phyloP scores from a whole-genome alignment of 2,113 vertebrate genomes.

The Aplodontia rufa region DNA sequence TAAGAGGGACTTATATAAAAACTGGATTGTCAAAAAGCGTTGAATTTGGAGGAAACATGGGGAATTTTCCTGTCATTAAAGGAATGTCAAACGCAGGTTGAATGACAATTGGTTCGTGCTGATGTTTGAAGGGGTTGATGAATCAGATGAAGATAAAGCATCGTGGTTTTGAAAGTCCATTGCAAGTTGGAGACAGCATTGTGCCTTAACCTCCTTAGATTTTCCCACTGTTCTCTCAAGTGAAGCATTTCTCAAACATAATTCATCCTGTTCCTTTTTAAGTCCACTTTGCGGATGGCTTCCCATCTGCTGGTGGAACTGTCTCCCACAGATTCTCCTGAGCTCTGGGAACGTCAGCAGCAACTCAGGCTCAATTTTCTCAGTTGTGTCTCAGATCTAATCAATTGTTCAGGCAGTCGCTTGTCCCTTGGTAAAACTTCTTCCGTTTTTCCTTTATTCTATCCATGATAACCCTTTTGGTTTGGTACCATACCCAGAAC shows the following conservation, averaged over 20 bases:
- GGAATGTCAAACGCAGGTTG: slow-evolving; percentile 5
- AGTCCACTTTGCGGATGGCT: not conserved
- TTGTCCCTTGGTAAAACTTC: not conserved
- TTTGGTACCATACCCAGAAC: not conserved
- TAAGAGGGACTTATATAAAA: slow-evolving; percentile 17
- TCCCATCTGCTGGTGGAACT: not conserved
- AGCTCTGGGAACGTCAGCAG: not conserved
- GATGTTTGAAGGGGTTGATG: not conserved
- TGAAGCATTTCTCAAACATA: slow-evolving; percentile 26
- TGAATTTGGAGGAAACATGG: not conserved
- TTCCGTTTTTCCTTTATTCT: not conserved
- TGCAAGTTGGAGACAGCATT: not conserved
- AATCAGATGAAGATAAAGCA: not conserved
- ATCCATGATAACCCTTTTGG: not conserved
- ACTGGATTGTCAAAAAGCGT: not conserved
- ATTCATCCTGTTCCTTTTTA: slow-evolving; percentile 16
- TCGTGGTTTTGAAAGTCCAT: not conserved
- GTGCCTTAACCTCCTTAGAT: not conserved
- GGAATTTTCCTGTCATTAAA: not conserved
- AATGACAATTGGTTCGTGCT: slow-evolving; percentile 9
- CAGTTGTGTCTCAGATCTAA: not conserved
- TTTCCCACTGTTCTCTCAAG: slow-evolving; percentile 46
- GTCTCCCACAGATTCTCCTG: not conserved
- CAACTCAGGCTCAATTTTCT: not conserved
- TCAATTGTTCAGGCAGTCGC: not conserved